Conservation (phyloP, 2,888 invertebrate species). For the Laspeyria flexula region DNA sequence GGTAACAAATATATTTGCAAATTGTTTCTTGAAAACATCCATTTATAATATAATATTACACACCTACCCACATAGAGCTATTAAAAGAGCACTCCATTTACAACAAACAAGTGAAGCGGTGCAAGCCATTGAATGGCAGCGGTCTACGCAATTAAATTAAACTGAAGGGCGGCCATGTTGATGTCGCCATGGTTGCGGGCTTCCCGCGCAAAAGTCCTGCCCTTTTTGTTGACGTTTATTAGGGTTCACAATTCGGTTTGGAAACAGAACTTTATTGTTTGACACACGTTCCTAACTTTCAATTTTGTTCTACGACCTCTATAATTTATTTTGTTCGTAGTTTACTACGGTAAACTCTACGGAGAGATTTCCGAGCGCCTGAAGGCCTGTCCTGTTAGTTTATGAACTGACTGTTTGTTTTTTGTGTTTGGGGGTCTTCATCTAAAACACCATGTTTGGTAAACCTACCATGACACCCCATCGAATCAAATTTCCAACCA, state of each 20-base stretch:
- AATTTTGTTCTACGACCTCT: background rate
- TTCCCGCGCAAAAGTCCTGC: constrained; percentile 35
- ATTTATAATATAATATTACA: no score
- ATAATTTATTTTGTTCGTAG: background rate
- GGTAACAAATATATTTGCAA: no score
- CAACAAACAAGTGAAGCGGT: constrained; percentile 39
- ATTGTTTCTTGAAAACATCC: no score
- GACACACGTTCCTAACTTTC: background rate
- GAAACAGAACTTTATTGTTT: constrained; percentile 3
- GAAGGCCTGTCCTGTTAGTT: no score
- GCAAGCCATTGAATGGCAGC: constrained; percentile 39
- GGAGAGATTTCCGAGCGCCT: no score
- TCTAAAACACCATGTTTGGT: no score
- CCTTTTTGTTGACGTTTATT: constrained; percentile 33
- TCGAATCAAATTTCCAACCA: no score
- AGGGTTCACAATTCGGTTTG: constrained; percentile 11
- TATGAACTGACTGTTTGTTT: no score
- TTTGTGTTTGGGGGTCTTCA: no score
- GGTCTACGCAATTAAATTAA: constrained; percentile 51
- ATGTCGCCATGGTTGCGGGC: constrained; percentile 33
- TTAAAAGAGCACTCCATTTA: constrained; percentile 38
- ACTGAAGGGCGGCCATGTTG: constrained; percentile 38
- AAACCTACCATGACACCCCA: no score
- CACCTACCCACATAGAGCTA: constrained; percentile 13
- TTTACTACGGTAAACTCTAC: no score